Evolutionary conservation across 1,140 invertebrate genomes (phyloP), one percentile per base, ranked within the genome.

Genomic region (Wiebesia pumilae): DNA sequence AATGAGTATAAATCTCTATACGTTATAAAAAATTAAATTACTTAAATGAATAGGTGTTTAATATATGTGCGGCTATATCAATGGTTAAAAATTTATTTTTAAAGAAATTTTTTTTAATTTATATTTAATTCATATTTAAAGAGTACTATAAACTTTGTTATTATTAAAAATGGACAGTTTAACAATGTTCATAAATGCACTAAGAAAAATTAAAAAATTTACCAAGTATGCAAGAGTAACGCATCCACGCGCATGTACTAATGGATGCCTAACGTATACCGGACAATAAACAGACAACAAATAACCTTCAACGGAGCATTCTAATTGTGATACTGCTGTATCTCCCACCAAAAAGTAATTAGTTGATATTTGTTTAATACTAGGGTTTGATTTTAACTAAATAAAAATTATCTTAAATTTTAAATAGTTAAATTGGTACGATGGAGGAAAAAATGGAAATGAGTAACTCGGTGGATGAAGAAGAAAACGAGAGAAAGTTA

Each of bases 401-500:
- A 14, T 24, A 21, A 62, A 27, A 4, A 62, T 27, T 19, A 27
- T 27, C 24, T 62, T 62, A 3, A 27, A 71, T 71, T 38, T 38
- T 21, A 71, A 14, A 43, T 6, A 40, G 7, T 75, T 43, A n/a
- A 43, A 43, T 69, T n/a, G 24, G 10, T 38, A 33, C 4, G 19
- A 85, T 85, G 78, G 54, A 90, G 87, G 89, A 91, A 67, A 79
- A 90, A 30, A 90, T 91, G 88, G 90, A 92, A 4, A 7, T 89
- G 3, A 83, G 27, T 35, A 90, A 38, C 75, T 35, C 38, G 3
- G 86, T 62, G 1, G 88, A 87, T 16, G 90, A 91, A 10, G 87
- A 88, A 27, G 75, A 84, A 21, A 83, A 71, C 0, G 81, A 86
- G 30, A 85, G 90, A 38, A 85, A 73, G 47, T 30, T 83, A 27